Evolutionary conservation across 2,113 vertebrate species (phyloP).

Genomic region (Plotosus lineatus): DNA sequence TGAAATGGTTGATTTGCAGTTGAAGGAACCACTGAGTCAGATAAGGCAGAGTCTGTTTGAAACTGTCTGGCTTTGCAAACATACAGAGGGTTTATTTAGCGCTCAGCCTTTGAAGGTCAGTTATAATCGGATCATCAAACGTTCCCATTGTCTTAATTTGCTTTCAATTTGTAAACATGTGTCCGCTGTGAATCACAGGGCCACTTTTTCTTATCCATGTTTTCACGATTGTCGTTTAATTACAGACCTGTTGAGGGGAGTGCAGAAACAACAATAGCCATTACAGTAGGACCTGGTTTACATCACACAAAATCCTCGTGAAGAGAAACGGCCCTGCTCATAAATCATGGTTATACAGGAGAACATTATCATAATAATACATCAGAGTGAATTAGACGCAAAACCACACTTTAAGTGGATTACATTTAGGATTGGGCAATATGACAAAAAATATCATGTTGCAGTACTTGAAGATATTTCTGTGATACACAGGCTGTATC

Average conservation of each 20-base stretch:
- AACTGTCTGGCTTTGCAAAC: constrained; percentile 9
- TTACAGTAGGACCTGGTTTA: constrained; percentile 19
- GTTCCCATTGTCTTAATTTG: constrained; percentile 27
- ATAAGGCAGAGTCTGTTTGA: not conserved
- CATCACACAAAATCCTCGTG: constrained; percentile 5
- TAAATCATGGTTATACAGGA: constrained; percentile 32
- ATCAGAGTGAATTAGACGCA: constrained; percentile 30
- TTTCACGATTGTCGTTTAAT: constrained; percentile 40
- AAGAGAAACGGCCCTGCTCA: constrained; percentile 4
- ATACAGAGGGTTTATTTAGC: not conserved
- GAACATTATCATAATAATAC: constrained; percentile 37
- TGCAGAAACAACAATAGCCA: not conserved
- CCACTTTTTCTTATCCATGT: not conserved
- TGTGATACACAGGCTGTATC: not conserved
- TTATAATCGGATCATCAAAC: constrained; percentile 18
- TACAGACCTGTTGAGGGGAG: constrained; percentile 41
- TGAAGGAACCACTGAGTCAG: constrained; percentile 2
- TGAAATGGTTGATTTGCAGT: not conserved
- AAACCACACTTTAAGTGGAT: constrained; percentile 21
- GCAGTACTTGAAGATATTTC: not conserved
- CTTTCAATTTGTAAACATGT: constrained; percentile 36
- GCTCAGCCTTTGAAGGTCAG: not conserved
- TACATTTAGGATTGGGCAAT: not conserved
- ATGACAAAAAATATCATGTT: constrained; percentile 3
- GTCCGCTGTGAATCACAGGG: constrained; percentile 5